Conservation (phyloP, 2,888 invertebrate species). For the Oxystoma pomonae region DNA sequence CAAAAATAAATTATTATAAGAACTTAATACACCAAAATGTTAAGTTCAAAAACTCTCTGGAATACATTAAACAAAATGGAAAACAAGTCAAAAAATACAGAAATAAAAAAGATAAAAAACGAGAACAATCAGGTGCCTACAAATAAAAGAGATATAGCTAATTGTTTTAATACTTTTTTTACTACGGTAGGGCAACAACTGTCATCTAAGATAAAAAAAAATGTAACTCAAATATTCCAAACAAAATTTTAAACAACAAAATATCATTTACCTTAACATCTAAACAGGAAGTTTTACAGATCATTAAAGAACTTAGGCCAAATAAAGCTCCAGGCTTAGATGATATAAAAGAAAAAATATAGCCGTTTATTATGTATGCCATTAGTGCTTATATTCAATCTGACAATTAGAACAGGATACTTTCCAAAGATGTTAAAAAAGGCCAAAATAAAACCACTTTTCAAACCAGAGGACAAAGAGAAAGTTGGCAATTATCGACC, state of each 20-base stretch:
- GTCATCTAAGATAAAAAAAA: neutral
- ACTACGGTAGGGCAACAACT: neutral
- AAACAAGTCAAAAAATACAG: neutral
- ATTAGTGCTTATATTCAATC: neutral
- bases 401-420: neutral
- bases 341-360: neutral
- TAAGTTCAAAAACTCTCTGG: constrained; percentile 8
- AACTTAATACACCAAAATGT: neutral
- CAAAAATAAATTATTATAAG: neutral
- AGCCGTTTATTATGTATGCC: neutral
- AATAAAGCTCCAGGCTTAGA: neutral
- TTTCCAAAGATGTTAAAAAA: neutral
- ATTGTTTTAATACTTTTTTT: neutral
- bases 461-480: neutral
- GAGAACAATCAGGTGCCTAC: neutral
- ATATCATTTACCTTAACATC: neutral
- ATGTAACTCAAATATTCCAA: neutral
- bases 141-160: neutral
- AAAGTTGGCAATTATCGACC: neutral
- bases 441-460: neutral
- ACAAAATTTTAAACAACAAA: neutral
- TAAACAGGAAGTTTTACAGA: neutral
- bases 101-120: neutral
- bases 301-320: neutral
- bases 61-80: neutral